Base-by-base conservation (phyloP, 2,113 vertebrate species). In the Heliornis fulica region DNA sequence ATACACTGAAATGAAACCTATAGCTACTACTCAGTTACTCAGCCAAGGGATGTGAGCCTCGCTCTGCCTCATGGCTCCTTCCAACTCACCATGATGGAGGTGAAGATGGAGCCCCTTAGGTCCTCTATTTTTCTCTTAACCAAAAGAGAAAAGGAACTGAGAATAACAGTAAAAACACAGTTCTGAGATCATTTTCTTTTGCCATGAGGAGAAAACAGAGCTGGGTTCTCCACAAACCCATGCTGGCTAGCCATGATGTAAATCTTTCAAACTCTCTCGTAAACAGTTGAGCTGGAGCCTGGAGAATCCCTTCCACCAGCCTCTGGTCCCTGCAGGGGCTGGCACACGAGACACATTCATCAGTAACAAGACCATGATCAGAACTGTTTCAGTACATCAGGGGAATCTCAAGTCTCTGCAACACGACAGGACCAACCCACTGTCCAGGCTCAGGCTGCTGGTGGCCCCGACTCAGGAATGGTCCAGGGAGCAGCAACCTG, bases 11-110 rank as follows among this genome's bases (percentile, higher is more conserved):
- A 59, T 40, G 6, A 45, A 40, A 69, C 20, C 48, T 32, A 17
- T 2, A 25, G 51, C 40, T 66, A 17, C 45, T 46, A 31, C 36
- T 90, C 40, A 12, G 53, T 65, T 36, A 43, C 26, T 43, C 45
- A 32, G 10, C n/a, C 4, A 3, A 19, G 36, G 32, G 46, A 29
- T 13, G 21, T 0, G 11, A 63, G 41, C n/a, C 36, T 7, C 3
- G 11, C 3, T 43, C 36, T 25, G 53, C 65, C 25, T 85, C 41
- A 16, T 5, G 6, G 38, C 60, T 38, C 53, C 34, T 36, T 46
- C 46, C 31, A n/a, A 25, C 56, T 22, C 18, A 11, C 22, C 29
- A 34, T 54, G 57, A 25, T 1, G 14, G 28, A 79, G 31, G 45
- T 36, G 79, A 71, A 40, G 57, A 38, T 8, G 8, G 17, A 76